Base-by-base conservation (phyloP, 2,113 vertebrate genomes). In the Mungos mungo region DNA sequence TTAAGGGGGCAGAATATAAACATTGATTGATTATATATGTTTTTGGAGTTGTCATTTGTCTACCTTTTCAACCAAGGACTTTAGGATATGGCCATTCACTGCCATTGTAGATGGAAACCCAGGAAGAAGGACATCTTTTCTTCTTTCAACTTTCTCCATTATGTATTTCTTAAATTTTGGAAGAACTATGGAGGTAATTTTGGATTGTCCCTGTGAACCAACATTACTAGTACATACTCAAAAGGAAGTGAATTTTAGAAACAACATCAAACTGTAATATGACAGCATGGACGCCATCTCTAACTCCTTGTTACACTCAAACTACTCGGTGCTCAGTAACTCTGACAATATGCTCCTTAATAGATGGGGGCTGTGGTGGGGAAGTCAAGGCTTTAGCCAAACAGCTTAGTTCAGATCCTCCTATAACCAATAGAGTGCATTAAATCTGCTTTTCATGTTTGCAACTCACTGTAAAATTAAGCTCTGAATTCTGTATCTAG, bases 51-150 rank as follows among this genome's bases (percentile, higher is more conserved):
- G 16, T 23, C 31, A 27, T 93, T 93, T 92, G n/a, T 31, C 13
- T 96, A 16, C 19, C 33, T 68, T 97, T 95, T 93, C 52, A 85
- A 72, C 47, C 50, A 74, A 87, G 72, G n/a, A 2, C 47, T 82
- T 54, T 38, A 68, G 54, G 21, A 15, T 60, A 27, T 47, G 19
- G 83, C 2, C 33, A 9, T 54, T 19, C 29, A n/a, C 10, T 93
- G 25, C 45, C 35, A 38, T 50, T 71, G 45, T 12, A 71, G n/a
- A 23, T 83, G 33, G 82, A 45, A 89, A 41, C n/a, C 8, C 13
- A 65, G 63, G 88, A 77, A 86, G 16, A 87, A 89, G 63, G 66
- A 63, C 54, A n/a, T 69, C 10, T 3, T 29, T 66, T 69, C 63
- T 2, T 84, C 47, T 23, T 33, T 69, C 19, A 13, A n/a, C 16